phyloP scores from a whole-genome alignment of 2,888 invertebrate species.

The Troglohyphantes excavatus region DNA sequence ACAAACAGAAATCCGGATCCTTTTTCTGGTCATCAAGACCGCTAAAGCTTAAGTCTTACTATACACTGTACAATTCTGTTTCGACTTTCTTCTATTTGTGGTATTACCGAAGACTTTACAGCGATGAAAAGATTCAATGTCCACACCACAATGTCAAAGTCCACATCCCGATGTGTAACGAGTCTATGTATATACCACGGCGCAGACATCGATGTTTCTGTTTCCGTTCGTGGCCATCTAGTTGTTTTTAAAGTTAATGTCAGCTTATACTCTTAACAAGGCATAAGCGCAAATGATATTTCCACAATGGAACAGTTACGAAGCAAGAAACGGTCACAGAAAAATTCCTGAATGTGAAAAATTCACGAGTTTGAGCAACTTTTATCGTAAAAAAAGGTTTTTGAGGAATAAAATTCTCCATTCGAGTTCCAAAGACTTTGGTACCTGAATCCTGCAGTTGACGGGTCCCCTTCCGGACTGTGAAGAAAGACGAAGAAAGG shows the following conservation, averaged over 20 bases:
- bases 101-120: no score
- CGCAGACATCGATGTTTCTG: neutral
- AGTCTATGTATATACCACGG: no score
- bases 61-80: no score
- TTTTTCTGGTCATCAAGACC: no score
- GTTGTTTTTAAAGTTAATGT: neutral
- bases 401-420: neutral
- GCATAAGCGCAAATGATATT: no score
- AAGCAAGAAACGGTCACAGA: neutral
- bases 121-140: no score
- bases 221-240: neutral
- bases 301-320: neutral
- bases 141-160: neutral
- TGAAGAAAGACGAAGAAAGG: neutral
- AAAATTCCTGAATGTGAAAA: neutral
- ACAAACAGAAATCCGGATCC: no score
- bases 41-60: no score
- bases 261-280: no score
- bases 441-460: neutral
- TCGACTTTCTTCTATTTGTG: no score
- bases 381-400: neutral
- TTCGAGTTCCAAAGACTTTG: neutral
- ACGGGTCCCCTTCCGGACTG: no score
- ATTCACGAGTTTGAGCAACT: neutral
- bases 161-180: no score